Evolutionary conservation across 2,797 vertebrate genomes (phyloP).

Genomic region (Allobates femoralis): DNA sequence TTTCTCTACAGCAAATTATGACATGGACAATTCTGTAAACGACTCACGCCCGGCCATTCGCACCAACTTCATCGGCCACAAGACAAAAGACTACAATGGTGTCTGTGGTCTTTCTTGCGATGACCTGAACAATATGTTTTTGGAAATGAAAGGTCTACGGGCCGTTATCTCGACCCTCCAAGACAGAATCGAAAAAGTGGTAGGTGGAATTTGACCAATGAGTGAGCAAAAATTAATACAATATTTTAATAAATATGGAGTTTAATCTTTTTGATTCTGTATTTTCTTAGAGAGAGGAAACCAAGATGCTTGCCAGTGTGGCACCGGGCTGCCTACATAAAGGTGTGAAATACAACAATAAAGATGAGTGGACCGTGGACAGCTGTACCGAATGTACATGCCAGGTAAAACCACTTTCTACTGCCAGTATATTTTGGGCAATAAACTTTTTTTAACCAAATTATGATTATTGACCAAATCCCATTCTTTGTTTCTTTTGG

Average conservation of each 20-base stretch:
- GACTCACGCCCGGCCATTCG: constrained; percentile 94
- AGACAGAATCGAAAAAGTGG: constrained; percentile 88
- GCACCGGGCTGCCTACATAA: constrained; percentile 88
- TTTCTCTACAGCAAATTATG: constrained; percentile 30
- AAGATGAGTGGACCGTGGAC: constrained; percentile 94
- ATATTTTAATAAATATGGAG: background rate
- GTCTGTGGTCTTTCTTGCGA: constrained; percentile 97
- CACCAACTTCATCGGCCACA: constrained; percentile 91
- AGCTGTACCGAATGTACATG: constrained; percentile 97
- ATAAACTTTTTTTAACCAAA: background rate
- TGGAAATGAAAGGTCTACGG: constrained; percentile 89
- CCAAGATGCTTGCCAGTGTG: constrained; percentile 73
- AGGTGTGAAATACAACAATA: constrained; percentile 84
- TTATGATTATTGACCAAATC: background rate
- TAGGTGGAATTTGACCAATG: constrained; percentile 72
- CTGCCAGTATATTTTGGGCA: background rate
- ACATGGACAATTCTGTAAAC: constrained; percentile 89
- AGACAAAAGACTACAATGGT: constrained; percentile 90
- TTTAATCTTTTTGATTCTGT: background rate
- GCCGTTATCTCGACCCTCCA: constrained; percentile 88
- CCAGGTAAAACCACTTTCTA: constrained; percentile 79
- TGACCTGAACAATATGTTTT: constrained; percentile 90
- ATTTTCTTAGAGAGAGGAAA: constrained; percentile 81
- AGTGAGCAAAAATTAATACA: background rate
- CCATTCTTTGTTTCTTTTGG: constrained; percentile 45